Percentiles rank a stretch among this genome's conserved stretches.
Conservation (phyloP, 2,888 invertebrate species). For the Pyralis farinalis region DNA sequence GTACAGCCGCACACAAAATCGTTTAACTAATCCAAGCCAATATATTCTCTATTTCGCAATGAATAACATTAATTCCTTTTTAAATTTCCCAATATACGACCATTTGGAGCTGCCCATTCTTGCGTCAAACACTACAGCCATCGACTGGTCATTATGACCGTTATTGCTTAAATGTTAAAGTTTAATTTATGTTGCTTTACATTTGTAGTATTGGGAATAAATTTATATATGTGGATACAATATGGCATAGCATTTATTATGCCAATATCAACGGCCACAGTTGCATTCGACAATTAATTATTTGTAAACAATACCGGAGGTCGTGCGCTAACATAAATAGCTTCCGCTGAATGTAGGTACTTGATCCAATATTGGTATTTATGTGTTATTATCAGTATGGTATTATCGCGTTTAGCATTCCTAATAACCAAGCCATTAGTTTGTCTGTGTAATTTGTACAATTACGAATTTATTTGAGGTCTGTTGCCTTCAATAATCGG, state of each 20-base stretch:
- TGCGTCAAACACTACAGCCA: conserved; percentile 20
- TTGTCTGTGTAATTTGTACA: too few relatives aligned
- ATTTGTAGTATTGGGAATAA: conserved; percentile 23
- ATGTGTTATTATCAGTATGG: conserved; percentile 18
- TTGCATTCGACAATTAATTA: conserved; percentile 77
- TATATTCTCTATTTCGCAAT: conserved; percentile 74
- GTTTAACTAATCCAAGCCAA: conserved; percentile 75
- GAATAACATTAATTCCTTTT: conserved; percentile 74
- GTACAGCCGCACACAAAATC: conserved; percentile 30
- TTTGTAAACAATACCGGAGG: conserved; percentile 69
- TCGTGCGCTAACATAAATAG: conserved; percentile 60
- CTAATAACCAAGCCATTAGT: conserved; percentile 1
- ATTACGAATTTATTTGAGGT: too few relatives aligned
- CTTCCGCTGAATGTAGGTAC: conserved; percentile 25
- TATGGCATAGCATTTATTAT: conserved; percentile 69
- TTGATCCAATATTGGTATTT: conserved; percentile 41
- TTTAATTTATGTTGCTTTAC: conserved; percentile 22
- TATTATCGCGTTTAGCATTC: conserved; percentile 6
- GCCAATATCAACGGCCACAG: conserved; percentile 68
- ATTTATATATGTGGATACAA: conserved; percentile 52
- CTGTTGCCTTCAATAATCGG: too few relatives aligned
- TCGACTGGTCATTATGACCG: conserved; percentile 19
- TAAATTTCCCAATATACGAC: conserved; percentile 58
- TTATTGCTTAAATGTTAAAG: conserved; percentile 23
- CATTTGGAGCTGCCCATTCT: conserved; percentile 39